Evolutionary conservation across 2,797 vertebrate genomes (phyloP), one percentile per base, ranked within the genome.

Genomic region (Cossypha dichroa): DNA sequence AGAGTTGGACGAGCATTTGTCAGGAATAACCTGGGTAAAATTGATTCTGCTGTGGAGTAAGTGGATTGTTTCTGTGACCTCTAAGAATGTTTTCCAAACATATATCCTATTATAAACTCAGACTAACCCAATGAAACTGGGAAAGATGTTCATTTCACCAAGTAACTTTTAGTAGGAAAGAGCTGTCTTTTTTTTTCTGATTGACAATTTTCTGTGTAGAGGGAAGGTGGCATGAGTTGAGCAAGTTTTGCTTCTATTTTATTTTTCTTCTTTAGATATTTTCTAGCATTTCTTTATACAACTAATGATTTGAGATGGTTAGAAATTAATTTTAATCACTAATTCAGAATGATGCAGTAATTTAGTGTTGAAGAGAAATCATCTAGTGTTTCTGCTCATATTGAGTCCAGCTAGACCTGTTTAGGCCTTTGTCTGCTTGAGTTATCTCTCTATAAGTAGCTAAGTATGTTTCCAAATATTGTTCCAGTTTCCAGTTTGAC

Each of bases 31-130:
- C 46, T 89, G 64, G 36, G 31, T 76, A 80, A 91, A 88, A 82
- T 48, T 86, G 56, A 75, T 95, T 91, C 70, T 85, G 29, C 67
- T 75, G 93, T 83, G 68, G 55, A 82, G 29, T 91, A 89, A 93
- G 51, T 79, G 55, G 63, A 78, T 85, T 94, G 46, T 76, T 88
- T 96, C 34, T 69, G 52, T 82, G 75, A 92, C 59, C 55, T 94
- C 59, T 75, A 66, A 88, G 81, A 82, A 79, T 85, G 51, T 90
- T 93, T 95, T 90, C 38, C 52, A 79, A 75, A 87, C 46, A 18
- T 73, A 58, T 87, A 88, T 86, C 51, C 66, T 79, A 13, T 94
- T 88, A 82, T 75, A 66, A 85, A 52, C 52, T 80, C 48, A 74
- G n/a, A 72, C 77, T 83, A 93, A 74, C 18, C 13, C 36, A 73